Evolutionary conservation across 1,140 invertebrate species (phyloP).

Genomic region (Drosophila watanabei): DNA sequence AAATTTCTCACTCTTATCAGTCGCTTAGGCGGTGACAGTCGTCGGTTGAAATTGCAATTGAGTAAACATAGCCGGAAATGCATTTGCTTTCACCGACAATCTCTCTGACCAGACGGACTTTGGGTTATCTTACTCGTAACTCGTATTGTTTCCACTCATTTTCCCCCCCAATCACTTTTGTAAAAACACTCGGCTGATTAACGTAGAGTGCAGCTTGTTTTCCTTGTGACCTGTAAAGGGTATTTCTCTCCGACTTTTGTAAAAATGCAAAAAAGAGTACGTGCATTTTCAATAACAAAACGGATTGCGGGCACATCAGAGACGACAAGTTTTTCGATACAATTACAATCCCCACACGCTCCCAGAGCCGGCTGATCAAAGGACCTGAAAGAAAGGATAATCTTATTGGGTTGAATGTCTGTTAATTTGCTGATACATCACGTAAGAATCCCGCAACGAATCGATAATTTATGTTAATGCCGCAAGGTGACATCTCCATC

Average conservation of each 20-base stretch:
- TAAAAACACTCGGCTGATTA: conserved; percentile 25
- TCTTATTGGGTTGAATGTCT: conserved; percentile 55
- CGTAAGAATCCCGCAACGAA: conserved; percentile 64
- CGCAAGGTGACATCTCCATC: conserved; percentile 78
- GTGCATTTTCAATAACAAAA: conserved; percentile 30
- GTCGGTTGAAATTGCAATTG: conserved; percentile 69
- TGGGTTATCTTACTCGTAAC: conserved; percentile 61
- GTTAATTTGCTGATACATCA: conserved; percentile 78
- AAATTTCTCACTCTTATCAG: conserved; percentile 65
- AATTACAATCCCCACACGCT: conserved; percentile 2
- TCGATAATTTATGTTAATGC: conserved; percentile 72
- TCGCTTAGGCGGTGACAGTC: conserved; percentile 23
- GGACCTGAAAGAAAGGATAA: conserved; percentile 47
- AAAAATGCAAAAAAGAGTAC: conserved; percentile 2
- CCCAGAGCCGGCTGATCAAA: conserved; percentile 52
- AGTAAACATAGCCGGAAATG: conserved; percentile 79
- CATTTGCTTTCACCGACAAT: conserved; percentile 74
- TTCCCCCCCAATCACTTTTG: conserved; percentile 4
- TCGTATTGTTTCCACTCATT: conserved; percentile 26
- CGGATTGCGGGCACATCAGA: conserved; percentile 69
- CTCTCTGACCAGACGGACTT: conserved; percentile 20
- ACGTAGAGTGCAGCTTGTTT: neutral
- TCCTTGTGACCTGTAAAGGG: neutral
- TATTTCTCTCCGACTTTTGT: neutral
- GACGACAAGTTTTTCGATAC: conserved; percentile 21